Evolutionary conservation across 2,797 vertebrate genomes (phyloP), one percentile per base, ranked within the genome.

Genomic region (Schizopygopsis pylzovi): DNA sequence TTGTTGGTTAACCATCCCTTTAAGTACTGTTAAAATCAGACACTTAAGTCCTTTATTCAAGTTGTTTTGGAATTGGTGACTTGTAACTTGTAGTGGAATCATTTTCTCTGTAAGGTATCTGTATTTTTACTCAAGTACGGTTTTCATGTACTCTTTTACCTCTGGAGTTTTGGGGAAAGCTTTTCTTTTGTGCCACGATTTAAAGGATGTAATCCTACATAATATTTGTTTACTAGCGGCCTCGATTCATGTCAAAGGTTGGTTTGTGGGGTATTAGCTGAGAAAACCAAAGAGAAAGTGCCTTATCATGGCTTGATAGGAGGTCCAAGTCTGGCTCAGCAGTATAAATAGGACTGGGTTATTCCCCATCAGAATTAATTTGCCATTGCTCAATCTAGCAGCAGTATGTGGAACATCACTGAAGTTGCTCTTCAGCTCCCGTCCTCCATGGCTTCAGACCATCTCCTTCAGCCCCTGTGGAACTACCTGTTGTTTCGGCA

Each of bases 401-500:
- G 20, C 28, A 47, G 87, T 25, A 94, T 94, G 94, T 18, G 86
- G 84, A 94, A 95, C 91, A 86, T 91, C 86, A 93, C 82, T 4
- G 72, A 86, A 59, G 71, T 85, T 3, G 82, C 72, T 52, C 63
- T 91, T 85, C 78, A 86, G 78, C 82, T 88, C 84, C 86, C 85
- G 61, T 87, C 84, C n/a, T 85, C 65, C 83, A 77, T 63, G 41
- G 12, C 84, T 33, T 92, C 93, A 0, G 86, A 91, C 63, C 54
- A 63, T 47, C 79, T 95, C 11, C 93, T 95, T 68, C 94, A 95
- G 88, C 94, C 93, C 1, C 7, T 94, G 47, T 94, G 93, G 94
- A 92, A 94, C 70, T 80, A 94, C 85, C 75, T 95, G 79, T 89
- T 93, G 76, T 37, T 89, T 16, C 90, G 94, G 59, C 92, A 95